These are phyloP conservation scores for Sceliomorpha sp. DNA, from an alignment of 2,888 invertebrate genomes.

Conservation along the genomic window DNA sequence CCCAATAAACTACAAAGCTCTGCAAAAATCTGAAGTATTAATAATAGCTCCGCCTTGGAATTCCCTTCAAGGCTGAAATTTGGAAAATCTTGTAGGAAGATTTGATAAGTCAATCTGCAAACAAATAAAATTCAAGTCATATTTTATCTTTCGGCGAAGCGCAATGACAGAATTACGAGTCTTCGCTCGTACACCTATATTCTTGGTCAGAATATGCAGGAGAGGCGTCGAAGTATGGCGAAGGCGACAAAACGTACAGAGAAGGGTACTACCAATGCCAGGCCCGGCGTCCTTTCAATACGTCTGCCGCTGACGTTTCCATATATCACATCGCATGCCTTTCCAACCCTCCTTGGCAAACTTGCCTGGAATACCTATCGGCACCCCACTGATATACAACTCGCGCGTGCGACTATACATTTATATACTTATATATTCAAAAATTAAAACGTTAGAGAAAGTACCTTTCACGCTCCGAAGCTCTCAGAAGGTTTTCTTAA, in stretches of 20 bases:
- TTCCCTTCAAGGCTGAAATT: too few relatives aligned
- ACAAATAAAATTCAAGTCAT: too few relatives aligned
- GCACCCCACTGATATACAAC: constrained; percentile 67
- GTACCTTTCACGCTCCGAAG: too few relatives aligned
- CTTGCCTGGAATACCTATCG: constrained; percentile 73
- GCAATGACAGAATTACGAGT: constrained; percentile 9
- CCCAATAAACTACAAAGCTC: too few relatives aligned
- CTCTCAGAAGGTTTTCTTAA: too few relatives aligned
- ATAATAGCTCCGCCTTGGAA: too few relatives aligned
- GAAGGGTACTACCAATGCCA: constrained; percentile 50
- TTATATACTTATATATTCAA: constrained; percentile 11
- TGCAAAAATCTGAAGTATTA: too few relatives aligned
- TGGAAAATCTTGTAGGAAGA: too few relatives aligned
- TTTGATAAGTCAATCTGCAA: too few relatives aligned
- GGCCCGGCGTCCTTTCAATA: constrained; percentile 72
- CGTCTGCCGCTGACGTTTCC: constrained; percentile 78
- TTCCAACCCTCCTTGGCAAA: constrained; percentile 60
- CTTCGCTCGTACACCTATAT: constrained; percentile 12
- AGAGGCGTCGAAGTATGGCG: constrained; percentile 65
- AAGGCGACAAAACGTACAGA: constrained; percentile 71
- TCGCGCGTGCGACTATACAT: constrained; percentile 21
- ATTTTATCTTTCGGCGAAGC: too few relatives aligned
- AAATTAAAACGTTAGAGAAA: constrained; percentile 16
- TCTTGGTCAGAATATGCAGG: constrained; percentile 46
- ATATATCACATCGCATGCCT: constrained; percentile 71